These are phyloP conservation scores for Drosophila nigricruria DNA, from an alignment of 2,888 invertebrate species.

Conservation along the genomic window DNA sequence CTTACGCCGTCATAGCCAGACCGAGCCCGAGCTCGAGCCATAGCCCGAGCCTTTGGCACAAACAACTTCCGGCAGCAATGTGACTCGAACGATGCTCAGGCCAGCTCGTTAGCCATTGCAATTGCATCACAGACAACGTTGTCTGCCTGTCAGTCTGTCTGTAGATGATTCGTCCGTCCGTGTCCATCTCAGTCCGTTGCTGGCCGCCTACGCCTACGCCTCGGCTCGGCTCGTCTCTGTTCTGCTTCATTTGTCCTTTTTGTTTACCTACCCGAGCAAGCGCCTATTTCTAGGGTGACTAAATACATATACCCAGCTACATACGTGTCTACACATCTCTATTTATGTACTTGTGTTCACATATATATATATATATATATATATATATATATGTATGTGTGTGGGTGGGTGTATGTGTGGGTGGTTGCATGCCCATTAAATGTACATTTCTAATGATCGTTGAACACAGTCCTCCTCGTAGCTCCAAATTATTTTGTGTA, in stretches of 20 bases:
- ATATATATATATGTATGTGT: neutral
- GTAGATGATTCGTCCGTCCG: neutral
- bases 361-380: neutral
- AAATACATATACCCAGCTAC: conserved; percentile 14
- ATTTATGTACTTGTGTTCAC: neutral
- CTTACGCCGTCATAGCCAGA: conserved; percentile 54
- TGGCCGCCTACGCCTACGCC: neutral
- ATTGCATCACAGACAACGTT: conserved; percentile 59
- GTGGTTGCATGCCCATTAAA: neutral
- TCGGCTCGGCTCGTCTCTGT: conserved; percentile 6
- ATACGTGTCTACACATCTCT: neutral
- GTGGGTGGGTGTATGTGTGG: neutral
- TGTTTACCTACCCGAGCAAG: conserved; percentile 40
- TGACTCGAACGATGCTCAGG: conserved; percentile 22
- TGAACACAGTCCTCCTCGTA: neutral
- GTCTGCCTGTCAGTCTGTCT: neutral
- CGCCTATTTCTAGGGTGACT: conserved; percentile 19
- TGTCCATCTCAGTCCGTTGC: conserved; percentile 8
- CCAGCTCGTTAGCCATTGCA: conserved; percentile 63
- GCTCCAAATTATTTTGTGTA: conserved; percentile 3
- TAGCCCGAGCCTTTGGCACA: conserved; percentile 57
- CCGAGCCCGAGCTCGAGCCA: conserved; percentile 25
- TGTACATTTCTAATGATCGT: conserved; percentile 33
- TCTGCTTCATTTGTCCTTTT: conserved; percentile 54
- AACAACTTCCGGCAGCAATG: conserved; percentile 54